A percentile compares a stretch with the other conserved stretches of the same genome.
phyloP scores from a whole-genome alignment of 2,113 vertebrate genomes.

The Coptodon bakossiorum region DNA sequence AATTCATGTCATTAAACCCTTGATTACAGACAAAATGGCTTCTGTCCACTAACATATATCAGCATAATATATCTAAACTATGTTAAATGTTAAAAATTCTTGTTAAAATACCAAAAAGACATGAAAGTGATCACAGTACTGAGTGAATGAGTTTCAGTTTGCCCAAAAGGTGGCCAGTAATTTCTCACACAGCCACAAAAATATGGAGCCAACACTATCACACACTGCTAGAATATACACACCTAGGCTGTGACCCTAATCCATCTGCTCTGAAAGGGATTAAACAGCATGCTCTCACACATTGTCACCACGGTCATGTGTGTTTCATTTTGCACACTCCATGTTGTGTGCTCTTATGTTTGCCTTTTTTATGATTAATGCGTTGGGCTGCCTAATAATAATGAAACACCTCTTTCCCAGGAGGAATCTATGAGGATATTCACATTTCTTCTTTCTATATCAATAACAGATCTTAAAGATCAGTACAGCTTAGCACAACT shows the following conservation, averaged over 20 bases:
- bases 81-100: neutral
- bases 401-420: neutral
- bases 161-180: neutral
- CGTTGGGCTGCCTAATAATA: neutral
- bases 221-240: neutral
- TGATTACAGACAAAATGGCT: neutral
- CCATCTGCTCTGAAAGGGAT: constrained; percentile 2
- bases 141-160: neutral
- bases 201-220: neutral
- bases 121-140: neutral
- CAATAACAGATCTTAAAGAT: neutral
- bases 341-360: neutral
- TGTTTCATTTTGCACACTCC: neutral
- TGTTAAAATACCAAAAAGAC: neutral
- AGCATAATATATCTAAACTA: neutral
- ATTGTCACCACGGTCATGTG: neutral
- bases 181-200: neutral
- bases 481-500: neutral
- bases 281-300: neutral
- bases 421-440: neutral
- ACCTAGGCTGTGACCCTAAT: neutral
- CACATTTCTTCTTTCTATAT: neutral
- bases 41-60: neutral
- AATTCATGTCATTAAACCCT: neutral
- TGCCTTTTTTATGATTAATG: neutral